Evolutionary conservation across 2,797 vertebrate species (phyloP).

Genomic region (Dipus sagitta): DNA sequence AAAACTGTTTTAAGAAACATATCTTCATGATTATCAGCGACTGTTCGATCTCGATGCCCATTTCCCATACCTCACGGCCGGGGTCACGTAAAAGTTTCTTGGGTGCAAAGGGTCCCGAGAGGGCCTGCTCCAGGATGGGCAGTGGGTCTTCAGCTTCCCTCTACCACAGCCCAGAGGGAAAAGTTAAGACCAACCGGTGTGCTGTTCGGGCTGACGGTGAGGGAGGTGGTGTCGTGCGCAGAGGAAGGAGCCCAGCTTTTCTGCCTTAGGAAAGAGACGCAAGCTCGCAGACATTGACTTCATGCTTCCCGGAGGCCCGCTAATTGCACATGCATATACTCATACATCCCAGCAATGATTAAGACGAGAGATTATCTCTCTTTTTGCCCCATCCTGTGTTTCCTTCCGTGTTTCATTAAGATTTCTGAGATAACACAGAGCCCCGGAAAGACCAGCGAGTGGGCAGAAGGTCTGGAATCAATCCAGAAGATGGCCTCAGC

Average conservation of each 20-base stretch:
- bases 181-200: neutral
- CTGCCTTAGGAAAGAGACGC: neutral
- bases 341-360: neutral
- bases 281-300: neutral
- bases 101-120: neutral
- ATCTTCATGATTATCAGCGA: neutral
- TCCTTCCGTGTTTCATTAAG: neutral
- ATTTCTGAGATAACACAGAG: neutral
- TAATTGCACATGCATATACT: neutral
- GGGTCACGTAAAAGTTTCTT: neutral
- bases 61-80: too few relatives aligned
- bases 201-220: neutral
- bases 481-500: neutral
- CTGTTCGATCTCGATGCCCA: neutral
- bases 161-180: neutral
- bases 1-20: neutral
- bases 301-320: neutral
- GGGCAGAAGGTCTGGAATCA: neutral
- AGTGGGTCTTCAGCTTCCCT: neutral
- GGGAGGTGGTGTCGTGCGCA: neutral
- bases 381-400: neutral
- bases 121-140: neutral
- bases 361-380: neutral
- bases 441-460: neutral
- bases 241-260: neutral